Evolutionary conservation across 37 sponge, comb jelly and placozoan genomes (phyloP), one percentile per base, ranked within the genome.

Genomic region (Geodia barretti): DNA sequence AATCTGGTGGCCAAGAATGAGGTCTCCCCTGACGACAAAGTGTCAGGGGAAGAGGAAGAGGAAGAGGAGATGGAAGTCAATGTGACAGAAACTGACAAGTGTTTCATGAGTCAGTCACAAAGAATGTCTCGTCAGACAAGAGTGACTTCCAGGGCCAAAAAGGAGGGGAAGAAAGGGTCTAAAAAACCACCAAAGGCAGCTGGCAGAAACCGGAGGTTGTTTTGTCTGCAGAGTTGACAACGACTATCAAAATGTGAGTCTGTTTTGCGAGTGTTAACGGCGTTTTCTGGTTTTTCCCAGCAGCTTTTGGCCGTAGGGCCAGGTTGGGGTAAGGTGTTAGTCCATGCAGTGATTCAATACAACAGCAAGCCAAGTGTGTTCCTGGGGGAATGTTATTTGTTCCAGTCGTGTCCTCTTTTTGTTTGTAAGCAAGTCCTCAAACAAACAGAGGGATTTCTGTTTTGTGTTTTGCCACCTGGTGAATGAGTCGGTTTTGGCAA

Each of bases 41-140:
- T n/a, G n/a, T n/a, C n/a, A n/a, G n/a, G n/a, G n/a, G n/a, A n/a
- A n/a, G n/a, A n/a, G n/a, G n/a, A n/a, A n/a, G n/a, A n/a, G n/a
- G n/a, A n/a, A n/a, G n/a, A n/a, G n/a, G n/a, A n/a, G n/a, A n/a
- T n/a, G n/a, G n/a, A n/a, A n/a, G n/a, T n/a, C n/a, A n/a, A n/a
- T n/a, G n/a, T n/a, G n/a, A n/a, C n/a, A n/a, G n/a, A n/a, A n/a
- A n/a, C n/a, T n/a, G n/a, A n/a, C n/a, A n/a, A n/a, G n/a, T n/a
- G n/a, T n/a, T 29, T 29, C 64, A 29, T 8, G 5, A 29, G 64
- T 63, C 64, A 63, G 64, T 29, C 14, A 63, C 28, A 29, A 29
- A 63, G 64, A 4, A 63, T 8, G 28, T 63, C 64, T 63, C 28
- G 64, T 63, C 64, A 63, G 64, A 63, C 64, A 63, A 63, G n/a